Evolutionary conservation across 2,797 vertebrate genomes (phyloP).

Genomic region (Coendou prehensilis): DNA sequence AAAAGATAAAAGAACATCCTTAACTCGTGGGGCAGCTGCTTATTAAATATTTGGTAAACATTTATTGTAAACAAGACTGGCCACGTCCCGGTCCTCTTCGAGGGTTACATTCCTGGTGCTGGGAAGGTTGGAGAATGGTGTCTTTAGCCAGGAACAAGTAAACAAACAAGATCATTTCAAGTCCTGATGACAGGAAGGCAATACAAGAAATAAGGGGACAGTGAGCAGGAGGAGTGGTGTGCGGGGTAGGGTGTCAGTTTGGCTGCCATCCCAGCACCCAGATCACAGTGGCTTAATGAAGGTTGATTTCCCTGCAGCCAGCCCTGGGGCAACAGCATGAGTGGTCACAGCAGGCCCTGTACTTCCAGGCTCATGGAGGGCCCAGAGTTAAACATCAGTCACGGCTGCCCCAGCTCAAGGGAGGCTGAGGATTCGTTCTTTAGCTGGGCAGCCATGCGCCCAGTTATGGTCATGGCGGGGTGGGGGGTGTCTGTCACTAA

Average conservation of each 20-base stretch:
- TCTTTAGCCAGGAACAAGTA: neutral
- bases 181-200: neutral
- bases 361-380: accelerated
- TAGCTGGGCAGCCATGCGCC: neutral
- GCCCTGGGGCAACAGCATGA: neutral
- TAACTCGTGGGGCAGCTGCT: neutral
- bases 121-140: neutral
- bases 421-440: neutral
- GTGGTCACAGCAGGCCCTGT: neutral
- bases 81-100: neutral
- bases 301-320: neutral
- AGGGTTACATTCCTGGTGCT: neutral
- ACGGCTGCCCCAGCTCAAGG: neutral
- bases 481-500: neutral
- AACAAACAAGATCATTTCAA: neutral
- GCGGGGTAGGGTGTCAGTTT: neutral
- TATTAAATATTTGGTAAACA: too few species aligned
- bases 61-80: neutral
- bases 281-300: neutral
- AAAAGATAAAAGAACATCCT: neutral
- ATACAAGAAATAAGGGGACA: neutral
- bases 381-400: neutral
- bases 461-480: neutral
- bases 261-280: neutral
- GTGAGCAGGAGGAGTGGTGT: neutral